Conservation (phyloP, 2,113 vertebrate genomes). For the Nothocercus julius region DNA sequence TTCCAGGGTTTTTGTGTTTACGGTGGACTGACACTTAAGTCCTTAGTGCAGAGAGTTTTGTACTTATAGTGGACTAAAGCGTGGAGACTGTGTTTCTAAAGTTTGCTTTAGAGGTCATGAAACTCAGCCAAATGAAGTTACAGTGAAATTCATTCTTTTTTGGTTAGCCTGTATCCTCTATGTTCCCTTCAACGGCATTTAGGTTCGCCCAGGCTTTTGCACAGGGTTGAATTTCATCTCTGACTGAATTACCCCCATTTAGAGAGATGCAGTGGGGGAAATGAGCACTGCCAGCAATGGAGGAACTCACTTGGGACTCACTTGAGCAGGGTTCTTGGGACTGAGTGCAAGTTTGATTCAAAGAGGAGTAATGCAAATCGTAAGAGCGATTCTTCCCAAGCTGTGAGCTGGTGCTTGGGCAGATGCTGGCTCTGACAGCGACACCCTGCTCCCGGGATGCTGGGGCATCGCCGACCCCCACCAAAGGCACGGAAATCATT, state of each 20-base stretch:
- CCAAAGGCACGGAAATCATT: background rate
- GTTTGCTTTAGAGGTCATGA: background rate
- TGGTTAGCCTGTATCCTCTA: background rate
- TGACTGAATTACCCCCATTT: constrained; percentile 24
- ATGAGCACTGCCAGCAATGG: background rate
- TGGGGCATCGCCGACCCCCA: fast-evolving
- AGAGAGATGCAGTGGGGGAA: constrained; percentile 23
- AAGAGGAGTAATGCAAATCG: background rate
- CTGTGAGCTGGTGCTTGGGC: fast-evolving
- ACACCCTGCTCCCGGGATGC: background rate
- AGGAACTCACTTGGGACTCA: background rate
- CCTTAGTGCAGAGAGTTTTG: background rate
- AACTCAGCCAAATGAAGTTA: background rate
- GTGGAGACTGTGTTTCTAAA: background rate
- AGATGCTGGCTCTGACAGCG: background rate
- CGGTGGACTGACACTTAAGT: background rate
- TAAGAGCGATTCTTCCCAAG: background rate
- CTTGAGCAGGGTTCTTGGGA: background rate
- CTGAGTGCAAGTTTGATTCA: background rate
- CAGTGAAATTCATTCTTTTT: background rate
- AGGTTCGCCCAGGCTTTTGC: constrained; percentile 24
- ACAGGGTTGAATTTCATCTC: constrained; percentile 4
- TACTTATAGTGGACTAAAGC: background rate
- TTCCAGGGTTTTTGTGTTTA: background rate
- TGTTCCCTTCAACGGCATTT: background rate